Evolutionary conservation across 2,888 invertebrate species (phyloP), one percentile per base, ranked within the genome.

Genomic region (Gortyna flavago): DNA sequence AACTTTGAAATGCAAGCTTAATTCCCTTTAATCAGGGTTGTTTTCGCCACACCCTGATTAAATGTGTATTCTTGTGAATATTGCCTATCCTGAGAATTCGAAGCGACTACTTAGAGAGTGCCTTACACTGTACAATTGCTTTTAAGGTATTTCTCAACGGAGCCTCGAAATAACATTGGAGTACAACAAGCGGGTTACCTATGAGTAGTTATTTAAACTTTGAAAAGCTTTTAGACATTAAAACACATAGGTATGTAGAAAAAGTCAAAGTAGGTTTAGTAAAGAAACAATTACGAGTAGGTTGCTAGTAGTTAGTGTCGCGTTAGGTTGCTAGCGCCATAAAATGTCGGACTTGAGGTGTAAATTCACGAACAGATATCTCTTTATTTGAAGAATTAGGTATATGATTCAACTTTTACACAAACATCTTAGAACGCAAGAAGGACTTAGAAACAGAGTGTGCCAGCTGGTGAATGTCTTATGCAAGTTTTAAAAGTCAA

Each of bases 11-110:
- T 85, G 83, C 80, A 79, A 82, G 80, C 84, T 83, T 83, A 87
- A 85, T 82, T 77, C 76, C 62, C 54, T 86, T 83, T 79, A 85
- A 88, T 79, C 76, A 80, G 81, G 77, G 80, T 82, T 80, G 85
- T 68, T 80, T 87, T 76, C 38, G 72, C 81, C 80, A 77, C 81
- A 87, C 57, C 70, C 79, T 71, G 74, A 80, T 79, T 86, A 82
- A 84, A 87, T 85, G 81, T 81, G 77, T 80, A 85, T 80, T 81
- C 57, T 81, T 78, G 74, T 81, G 54, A 72, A 77, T 76, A 80
- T 79, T 76, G 72, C 61, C 74, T 77, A 65, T 70, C 69, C 38
- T 57, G 62, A 69, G 68, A 85, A 83, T 75, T 77, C 54, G 35
- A 72, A 77, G 70, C 61, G 67, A 67, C 41, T 70, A 41, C 48